Percentiles rank a stretch among this genome's conserved stretches.
These are phyloP conservation scores for Odontamblyopus lacepedii DNA, from an alignment of 2,797 vertebrate genomes.

Conservation along the genomic window DNA sequence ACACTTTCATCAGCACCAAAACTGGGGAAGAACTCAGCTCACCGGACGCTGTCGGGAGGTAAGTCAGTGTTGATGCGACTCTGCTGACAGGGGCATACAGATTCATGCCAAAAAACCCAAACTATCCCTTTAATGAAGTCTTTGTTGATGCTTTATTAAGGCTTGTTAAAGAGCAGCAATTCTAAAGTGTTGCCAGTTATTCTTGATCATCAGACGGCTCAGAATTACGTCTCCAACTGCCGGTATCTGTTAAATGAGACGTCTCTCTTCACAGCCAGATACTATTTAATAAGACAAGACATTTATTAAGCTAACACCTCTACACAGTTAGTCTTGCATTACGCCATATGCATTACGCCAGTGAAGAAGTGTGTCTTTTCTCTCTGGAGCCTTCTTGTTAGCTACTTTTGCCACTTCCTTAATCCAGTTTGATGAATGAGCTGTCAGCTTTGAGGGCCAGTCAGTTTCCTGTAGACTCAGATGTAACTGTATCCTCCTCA, in stretches of 20 bases:
- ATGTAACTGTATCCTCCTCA: conserved; percentile 79
- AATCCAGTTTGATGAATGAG: conserved; percentile 46
- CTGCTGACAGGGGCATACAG: too few relatives aligned
- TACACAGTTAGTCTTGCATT: not conserved
- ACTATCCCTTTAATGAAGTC: too few relatives aligned
- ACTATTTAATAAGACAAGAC: conserved; percentile 26
- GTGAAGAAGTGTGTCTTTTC: conserved; percentile 1
- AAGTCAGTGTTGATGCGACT: too few relatives aligned
- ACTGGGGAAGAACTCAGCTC: too few relatives aligned
- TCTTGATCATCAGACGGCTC: not conserved
- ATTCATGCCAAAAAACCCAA: too few relatives aligned
- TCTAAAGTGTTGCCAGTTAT: not conserved
- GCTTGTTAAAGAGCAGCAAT: too few relatives aligned
- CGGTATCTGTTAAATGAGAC: conserved; percentile 26
- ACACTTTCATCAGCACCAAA: too few relatives aligned
- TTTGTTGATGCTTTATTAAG: too few relatives aligned
- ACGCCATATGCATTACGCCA: too few relatives aligned
- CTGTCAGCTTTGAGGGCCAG: conserved; percentile 70
- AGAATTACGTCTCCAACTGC: conserved; percentile 6
- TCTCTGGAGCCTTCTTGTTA: conserved; percentile 33
- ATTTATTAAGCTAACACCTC: not conserved
- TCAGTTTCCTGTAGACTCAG: conserved; percentile 67
- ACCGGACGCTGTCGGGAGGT: too few relatives aligned
- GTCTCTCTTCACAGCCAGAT: conserved; percentile 14
- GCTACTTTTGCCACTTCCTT: conserved; percentile 34